Base-by-base conservation (phyloP, 1,140 invertebrate species). In the Hylyphantes graminicola region DNA sequence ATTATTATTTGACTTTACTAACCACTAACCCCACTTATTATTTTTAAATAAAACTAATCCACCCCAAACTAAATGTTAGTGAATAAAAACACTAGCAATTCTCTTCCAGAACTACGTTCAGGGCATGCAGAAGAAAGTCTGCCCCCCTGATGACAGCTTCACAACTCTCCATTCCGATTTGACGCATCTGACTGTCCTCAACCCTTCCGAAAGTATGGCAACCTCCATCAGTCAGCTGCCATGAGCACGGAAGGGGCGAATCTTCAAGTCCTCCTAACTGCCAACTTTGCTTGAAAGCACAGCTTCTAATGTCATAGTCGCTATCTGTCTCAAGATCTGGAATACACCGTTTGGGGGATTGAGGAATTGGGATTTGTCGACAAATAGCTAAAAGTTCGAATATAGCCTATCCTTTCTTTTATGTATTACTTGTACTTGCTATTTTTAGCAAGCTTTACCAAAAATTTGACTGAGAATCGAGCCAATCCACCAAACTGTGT, bases 21-120 rank as follows among this genome's bases (percentile, higher is more conserved):
- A 35, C 35, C 35, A 35, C 35, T 35, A 35, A 35, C 35, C 35
- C 35, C 35, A 35, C 35, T 35, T 35, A 35, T 35, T 1, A 35
- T 35, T 35, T 35, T 35, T 35, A 35, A 35, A 35, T 35, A 35
- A 35, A 35, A 35, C 35, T 35, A 35, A 35, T 35, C 5, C 35
- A 35, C 35, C 35, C 35, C 35, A 35, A 35, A 35, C 35, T 1
- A 35, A 35, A 35, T 35, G 35, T 35, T 35, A 35, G 35, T 35
- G 35, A 35, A 35, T 35, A 35, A 35, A 35, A 35, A 35, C 35
- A 35, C 35, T 35, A 73, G 13, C 11, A 19, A 15, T 86, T 86
- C 35, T 85, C 89, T 90, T 87, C 61, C 91, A 95, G 94, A 94
- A 93, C 88, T 95, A 94, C 88, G 94, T 96, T 12, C 94, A 95